Conservation (phyloP, 2,888 invertebrate species). For the Ormia ochracea region DNA sequence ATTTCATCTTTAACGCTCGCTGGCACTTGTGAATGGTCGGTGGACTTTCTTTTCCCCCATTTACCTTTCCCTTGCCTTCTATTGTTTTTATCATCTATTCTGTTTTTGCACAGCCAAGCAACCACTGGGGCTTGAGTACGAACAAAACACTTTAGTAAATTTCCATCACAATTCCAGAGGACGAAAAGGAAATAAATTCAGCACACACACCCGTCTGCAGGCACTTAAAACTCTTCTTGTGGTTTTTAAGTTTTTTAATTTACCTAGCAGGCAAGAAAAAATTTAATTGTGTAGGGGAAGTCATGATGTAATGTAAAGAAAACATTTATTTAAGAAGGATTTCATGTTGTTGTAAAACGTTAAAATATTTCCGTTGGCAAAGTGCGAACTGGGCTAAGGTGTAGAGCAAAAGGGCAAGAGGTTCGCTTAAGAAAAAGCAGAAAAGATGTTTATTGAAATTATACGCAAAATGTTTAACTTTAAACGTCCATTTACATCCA, state of each 20-base stretch:
- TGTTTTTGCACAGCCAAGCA: not conserved
- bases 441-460: not conserved
- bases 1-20: conserved; percentile 73
- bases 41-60: conserved; percentile 18
- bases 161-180: conserved; percentile 38
- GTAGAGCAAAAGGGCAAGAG: not conserved
- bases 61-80: conserved; percentile 22
- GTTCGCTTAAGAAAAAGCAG: not conserved
- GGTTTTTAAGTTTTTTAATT: conserved; percentile 66
- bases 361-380: conserved; percentile 48
- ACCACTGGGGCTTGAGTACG: conserved; percentile 38
- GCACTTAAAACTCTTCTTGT: conserved; percentile 40
- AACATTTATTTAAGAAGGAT: conserved; percentile 31
- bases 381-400: not conserved
- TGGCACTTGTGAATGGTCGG: conserved; percentile 65
- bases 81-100: not conserved
- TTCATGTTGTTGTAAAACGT: conserved; percentile 49
- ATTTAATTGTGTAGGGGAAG: conserved; percentile 60
- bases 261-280: conserved; percentile 68
- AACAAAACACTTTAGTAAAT: conserved; percentile 51
- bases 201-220: not conserved
- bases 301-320: conserved; percentile 56
- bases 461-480: too few relatives aligned
- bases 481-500: not conserved
- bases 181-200: conserved; percentile 11